Percentiles rank a stretch among this genome's conserved stretches.
phyloP scores from a whole-genome alignment of 2,888 invertebrate genomes.

The Conops quadrifasciatus region DNA sequence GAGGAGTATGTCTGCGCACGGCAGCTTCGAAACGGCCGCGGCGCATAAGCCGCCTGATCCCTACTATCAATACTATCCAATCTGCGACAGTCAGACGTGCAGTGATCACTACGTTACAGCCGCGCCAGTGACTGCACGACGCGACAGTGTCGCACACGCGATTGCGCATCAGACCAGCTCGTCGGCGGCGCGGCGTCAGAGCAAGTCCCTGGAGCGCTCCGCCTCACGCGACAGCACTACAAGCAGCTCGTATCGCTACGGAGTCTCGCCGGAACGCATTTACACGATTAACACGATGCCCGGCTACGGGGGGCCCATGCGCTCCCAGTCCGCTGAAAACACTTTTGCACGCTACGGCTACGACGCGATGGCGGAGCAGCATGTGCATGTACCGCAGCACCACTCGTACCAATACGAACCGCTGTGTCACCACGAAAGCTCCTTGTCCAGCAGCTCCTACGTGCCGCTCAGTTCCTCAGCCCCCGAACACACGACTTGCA shows the following conservation, averaged over 20 bases:
- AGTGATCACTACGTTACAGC: constrained; percentile 63
- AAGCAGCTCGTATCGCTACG: constrained; percentile 56
- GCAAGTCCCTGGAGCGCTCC: constrained; percentile 64
- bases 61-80: constrained; percentile 63
- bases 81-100: constrained; percentile 62
- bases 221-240: constrained; percentile 62
- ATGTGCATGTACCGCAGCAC: constrained; percentile 41
- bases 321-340: constrained; percentile 65
- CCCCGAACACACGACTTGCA: constrained; percentile 77
- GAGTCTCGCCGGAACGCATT: constrained; percentile 61
- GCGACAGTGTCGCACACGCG: constrained; percentile 45
- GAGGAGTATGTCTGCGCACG: constrained; percentile 64
- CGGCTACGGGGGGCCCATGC: constrained; percentile 54
- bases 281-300: constrained; percentile 57
- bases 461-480: constrained; percentile 64
- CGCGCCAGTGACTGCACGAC: constrained; percentile 47
- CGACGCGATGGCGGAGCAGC: constrained; percentile 61
- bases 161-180: constrained; percentile 25
- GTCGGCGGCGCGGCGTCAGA: constrained; percentile 51
- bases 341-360: constrained; percentile 64
- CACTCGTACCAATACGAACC: constrained; percentile 44
- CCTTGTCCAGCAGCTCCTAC: constrained; percentile 45
- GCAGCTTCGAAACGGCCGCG: constrained; percentile 60
- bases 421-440: constrained; percentile 48
- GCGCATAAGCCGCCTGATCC: constrained; percentile 51